Evolutionary conservation across 2,888 invertebrate genomes (phyloP).

Genomic region (Drosophila macrospina): DNA sequence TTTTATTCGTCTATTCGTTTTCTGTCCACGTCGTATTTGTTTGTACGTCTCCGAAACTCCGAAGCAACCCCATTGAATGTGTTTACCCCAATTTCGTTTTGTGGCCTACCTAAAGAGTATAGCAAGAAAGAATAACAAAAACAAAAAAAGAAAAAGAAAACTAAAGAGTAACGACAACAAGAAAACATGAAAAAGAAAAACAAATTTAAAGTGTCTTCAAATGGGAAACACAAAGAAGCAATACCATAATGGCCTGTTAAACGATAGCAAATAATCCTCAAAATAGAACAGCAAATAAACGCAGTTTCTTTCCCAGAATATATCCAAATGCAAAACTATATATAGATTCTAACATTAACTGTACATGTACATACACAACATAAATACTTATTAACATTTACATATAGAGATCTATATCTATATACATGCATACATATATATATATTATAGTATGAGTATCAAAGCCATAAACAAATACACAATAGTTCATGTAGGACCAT

Average conservation of each 20-base stretch:
- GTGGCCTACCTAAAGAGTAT: conserved; percentile 42
- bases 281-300: conserved; percentile 25
- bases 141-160: neutral
- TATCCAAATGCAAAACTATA: conserved; percentile 2
- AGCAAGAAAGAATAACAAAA: too few species aligned
- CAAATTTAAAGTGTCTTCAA: conserved; percentile 34
- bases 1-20: too few species aligned
- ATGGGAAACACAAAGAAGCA: conserved; percentile 61
- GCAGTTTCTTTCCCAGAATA: conserved; percentile 23
- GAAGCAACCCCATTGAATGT: neutral
- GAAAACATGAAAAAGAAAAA: conserved; percentile 26
- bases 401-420: neutral
- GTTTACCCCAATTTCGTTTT: neutral
- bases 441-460: neutral
- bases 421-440: neutral
- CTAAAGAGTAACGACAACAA: conserved; percentile 21
- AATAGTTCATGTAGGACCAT: conserved; percentile 12
- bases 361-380: conserved; percentile 8
- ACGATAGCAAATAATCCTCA: conserved; percentile 46
- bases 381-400: neutral
- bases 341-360: conserved; percentile 7
- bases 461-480: conserved; percentile 19
- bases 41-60: neutral
- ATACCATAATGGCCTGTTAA: conserved; percentile 71
- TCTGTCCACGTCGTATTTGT: neutral